Conservation (phyloP, 92 coral and sea anemone genomes). For the Bergia sp. region DNA sequence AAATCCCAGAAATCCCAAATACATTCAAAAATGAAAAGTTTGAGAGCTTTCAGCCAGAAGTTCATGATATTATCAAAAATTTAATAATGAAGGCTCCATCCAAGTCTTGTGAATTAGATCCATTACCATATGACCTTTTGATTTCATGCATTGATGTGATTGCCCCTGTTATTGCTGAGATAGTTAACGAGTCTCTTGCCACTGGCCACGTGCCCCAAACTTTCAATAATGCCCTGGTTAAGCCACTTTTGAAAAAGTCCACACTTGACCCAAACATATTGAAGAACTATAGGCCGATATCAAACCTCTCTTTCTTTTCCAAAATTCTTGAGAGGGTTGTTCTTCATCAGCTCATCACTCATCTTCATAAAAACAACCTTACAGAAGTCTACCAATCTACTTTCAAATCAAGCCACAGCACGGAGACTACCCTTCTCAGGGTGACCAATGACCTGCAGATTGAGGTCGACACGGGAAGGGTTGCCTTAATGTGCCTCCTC, state of each 20-base stretch:
- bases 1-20: constrained; percentile 32
- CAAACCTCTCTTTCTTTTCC: background rate
- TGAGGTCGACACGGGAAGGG: constrained; percentile 7
- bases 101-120: constrained; percentile 14
- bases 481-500: constrained; percentile 18
- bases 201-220: constrained; percentile 4
- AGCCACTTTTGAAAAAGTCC: constrained; percentile 12
- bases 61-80: background rate
- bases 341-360: constrained; percentile 23
- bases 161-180: constrained; percentile 17
- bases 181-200: background rate
- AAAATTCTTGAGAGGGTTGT: constrained; percentile 16
- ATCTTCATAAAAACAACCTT: constrained; percentile 18
- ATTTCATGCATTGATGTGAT: constrained; percentile 21
- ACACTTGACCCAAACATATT: constrained; percentile 6
- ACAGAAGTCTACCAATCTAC: constrained; percentile 18
- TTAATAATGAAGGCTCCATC: background rate
- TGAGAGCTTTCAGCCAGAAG: constrained; percentile 16
- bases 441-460: constrained; percentile 22
- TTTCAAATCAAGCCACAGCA: constrained; percentile 10
- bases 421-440: constrained; percentile 26
- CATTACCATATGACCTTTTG: constrained; percentile 15
- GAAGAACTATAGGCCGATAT: constrained; percentile 25
- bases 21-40: constrained; percentile 21
- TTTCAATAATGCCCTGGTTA: constrained; percentile 2